Percentiles rank a stretch among this genome's conserved stretches.
Evolutionary conservation across 2,888 invertebrate species (phyloP).

Genomic region (Bellardia bayeri): DNA sequence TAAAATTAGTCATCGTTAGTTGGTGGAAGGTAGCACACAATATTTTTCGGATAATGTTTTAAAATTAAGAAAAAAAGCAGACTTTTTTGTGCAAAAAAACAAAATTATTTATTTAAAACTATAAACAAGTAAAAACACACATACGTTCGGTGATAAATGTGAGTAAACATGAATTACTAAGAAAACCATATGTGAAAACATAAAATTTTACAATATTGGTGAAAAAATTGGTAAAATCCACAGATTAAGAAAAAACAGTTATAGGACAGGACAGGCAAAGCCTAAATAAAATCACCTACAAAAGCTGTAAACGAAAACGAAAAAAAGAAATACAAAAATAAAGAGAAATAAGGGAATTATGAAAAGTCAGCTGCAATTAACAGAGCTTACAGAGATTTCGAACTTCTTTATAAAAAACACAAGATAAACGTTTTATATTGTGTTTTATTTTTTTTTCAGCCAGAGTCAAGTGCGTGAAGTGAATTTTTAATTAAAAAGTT

Average conservation of each 20-base stretch:
- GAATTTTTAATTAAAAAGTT: conserved; percentile 61
- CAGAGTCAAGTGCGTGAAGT: conserved; percentile 51
- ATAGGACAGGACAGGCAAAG: conserved; percentile 14
- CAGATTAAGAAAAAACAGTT: conserved; percentile 1
- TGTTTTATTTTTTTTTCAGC: conserved; percentile 16
- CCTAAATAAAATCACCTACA: conserved; percentile 21
- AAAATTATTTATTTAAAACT: conserved; percentile 51
- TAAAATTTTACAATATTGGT: neutral
- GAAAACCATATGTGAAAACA: conserved; percentile 26
- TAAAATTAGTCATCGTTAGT: conserved; percentile 70
- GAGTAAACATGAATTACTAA: conserved; percentile 58
- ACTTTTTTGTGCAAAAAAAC: conserved; percentile 45
- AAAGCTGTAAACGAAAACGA: conserved; percentile 55
- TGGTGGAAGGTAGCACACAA: conserved; percentile 60
- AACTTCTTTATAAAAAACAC: conserved; percentile 43
- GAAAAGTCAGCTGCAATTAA: conserved; percentile 39
- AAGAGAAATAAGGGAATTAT: conserved; percentile 33
- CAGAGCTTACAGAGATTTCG: conserved; percentile 44
- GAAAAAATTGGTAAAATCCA: conserved; percentile 7
- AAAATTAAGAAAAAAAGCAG: conserved; percentile 26
- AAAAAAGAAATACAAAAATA: conserved; percentile 30
- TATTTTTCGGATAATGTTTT: conserved; percentile 66
- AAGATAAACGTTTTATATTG: conserved; percentile 3
- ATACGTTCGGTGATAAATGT: conserved; percentile 65
- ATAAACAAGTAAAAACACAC: conserved; percentile 45